Evolutionary conservation across 2,888 invertebrate species (phyloP), one percentile per base, ranked within the genome.

Genomic region (Baccha elongata): DNA sequence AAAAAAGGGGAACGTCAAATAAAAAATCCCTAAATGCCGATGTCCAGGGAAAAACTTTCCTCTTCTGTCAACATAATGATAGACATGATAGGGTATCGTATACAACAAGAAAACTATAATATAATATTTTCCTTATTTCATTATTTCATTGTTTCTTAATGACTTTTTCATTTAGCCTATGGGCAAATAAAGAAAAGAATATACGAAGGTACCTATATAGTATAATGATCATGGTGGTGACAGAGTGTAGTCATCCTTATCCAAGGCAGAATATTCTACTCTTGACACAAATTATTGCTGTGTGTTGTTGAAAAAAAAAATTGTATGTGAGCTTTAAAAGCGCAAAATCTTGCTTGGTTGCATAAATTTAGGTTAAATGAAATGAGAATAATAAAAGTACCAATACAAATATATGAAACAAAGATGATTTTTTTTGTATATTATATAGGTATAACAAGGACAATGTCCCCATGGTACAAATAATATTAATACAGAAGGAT

Each of bases 71-170:
- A n/a, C n/a, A n/a, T n/a, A n/a, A n/a, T n/a, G n/a, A n/a, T n/a
- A n/a, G n/a, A n/a, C 26, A 26, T 26, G 3, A 32, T 32, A 32
- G 29, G 29, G 29, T 32, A 32, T 23, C 3, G 3, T 23, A 23
- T 5, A 23, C 23, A 4, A 23, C 3, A 4, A 4, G 3, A 23
- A 23, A 23, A 8, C 3, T 26, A 0, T 29, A n/a, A n/a, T n/a
- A 29, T 29, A 3, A 4, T 50, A 8, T 26, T 13, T 26, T 10
- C 8, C 1, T 50, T 10, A 46, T 21, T 21, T 11, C 8, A 21
- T 46, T 46, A 32, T 0, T n/a, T 19, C 84, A 85, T 68, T 85
- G 89, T 52, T 87, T 85, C 85, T 87, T 87, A 88, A 88, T 88
- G 65, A 89, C 44, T 75, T 69, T 44, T 13, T 53, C 15, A 55